Percentiles rank a stretch among this genome's conserved stretches.
These are phyloP conservation scores for Oryctes rhinoceros DNA, from an alignment of 1,140 invertebrate species.

Conservation along the genomic window DNA sequence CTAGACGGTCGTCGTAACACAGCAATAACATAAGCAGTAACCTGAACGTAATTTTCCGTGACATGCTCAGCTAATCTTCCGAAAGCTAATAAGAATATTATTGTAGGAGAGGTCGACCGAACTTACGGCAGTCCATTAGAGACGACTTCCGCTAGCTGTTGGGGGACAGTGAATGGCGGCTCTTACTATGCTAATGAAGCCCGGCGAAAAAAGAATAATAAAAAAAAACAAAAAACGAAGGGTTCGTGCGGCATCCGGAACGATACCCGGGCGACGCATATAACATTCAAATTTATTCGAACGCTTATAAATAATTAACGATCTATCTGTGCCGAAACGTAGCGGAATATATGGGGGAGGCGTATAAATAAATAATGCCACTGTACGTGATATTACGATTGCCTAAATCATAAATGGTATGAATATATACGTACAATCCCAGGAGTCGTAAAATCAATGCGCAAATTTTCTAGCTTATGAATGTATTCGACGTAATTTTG, in stretches of 20 bases:
- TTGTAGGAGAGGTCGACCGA: slow-evolving; percentile 8
- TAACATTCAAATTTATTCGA: slow-evolving; percentile 29
- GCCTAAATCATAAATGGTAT: background rate
- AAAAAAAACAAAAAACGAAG: background rate
- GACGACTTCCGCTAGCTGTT: slow-evolving; percentile 20
- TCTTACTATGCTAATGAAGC: slow-evolving; percentile 27
- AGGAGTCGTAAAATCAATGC: background rate
- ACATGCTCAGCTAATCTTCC: slow-evolving; percentile 28
- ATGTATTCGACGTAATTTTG: background rate
- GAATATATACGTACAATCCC: background rate
- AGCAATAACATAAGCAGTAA: slow-evolving; percentile 25
- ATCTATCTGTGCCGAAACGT: background rate
- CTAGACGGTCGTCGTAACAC: background rate
- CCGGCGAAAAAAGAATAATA: background rate
- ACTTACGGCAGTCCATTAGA: slow-evolving; percentile 31
- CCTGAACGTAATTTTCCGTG: slow-evolving; percentile 19
- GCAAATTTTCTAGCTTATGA: background rate
- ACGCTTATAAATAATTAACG: background rate
- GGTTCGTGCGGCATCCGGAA: background rate
- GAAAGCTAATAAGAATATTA: slow-evolving; percentile 25
- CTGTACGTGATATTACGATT: background rate
- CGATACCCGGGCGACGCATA: background rate
- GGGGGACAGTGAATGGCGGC: background rate
- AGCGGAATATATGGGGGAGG: background rate
- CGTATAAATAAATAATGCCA: background rate